phyloP scores from a whole-genome alignment of 2,113 vertebrate genomes.

The Mobula birostris region DNA sequence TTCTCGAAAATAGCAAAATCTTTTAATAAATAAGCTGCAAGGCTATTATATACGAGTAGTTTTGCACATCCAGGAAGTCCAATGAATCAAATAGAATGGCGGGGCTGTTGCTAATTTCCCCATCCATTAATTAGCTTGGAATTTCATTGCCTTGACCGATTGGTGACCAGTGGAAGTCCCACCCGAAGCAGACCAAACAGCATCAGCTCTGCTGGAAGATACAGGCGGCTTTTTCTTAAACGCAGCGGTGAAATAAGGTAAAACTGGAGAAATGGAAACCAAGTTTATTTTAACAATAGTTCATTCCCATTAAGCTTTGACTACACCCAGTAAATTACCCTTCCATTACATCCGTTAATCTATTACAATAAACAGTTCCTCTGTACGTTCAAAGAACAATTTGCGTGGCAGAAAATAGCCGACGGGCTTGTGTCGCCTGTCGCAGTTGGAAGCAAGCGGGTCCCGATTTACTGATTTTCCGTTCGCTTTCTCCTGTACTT shows the following conservation, averaged over 20 bases:
- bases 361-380: not conserved
- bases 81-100: not conserved
- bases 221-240: not conserved
- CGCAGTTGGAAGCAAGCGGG: not conserved
- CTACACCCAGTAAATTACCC: not conserved
- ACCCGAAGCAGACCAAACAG: not conserved
- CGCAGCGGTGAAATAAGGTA: not conserved
- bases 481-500: not conserved
- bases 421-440: not conserved
- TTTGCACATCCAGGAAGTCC: not conserved
- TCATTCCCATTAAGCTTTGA: not conserved
- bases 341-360: not conserved
- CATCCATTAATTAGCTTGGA: not conserved
- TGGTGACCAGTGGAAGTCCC: not conserved
- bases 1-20: not conserved
- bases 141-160: not conserved
- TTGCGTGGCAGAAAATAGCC: not conserved
- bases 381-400: not conserved
- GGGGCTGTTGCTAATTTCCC: not conserved
- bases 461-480: not conserved
- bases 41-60: not conserved
- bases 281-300: not conserved
- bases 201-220: not conserved
- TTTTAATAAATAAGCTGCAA: not conserved
- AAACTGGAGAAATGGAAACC: not conserved